These are phyloP conservation scores for Sarcophaga bullata DNA, from an alignment of 1,140 invertebrate genomes.

Conservation along the genomic window DNA sequence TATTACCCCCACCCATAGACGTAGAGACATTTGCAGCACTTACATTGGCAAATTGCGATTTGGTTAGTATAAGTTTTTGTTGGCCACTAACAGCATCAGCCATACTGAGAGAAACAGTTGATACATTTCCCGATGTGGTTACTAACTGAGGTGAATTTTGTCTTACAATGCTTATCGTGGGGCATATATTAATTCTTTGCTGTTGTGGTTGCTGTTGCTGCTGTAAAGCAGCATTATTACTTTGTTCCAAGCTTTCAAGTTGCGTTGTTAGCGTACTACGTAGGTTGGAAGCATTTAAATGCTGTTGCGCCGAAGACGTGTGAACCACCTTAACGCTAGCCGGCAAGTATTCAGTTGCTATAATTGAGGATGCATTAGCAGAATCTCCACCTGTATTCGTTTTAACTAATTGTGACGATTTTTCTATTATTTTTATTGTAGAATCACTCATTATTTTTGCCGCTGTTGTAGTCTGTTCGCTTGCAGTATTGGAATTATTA, in stretches of 20 bases:
- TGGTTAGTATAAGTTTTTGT: conserved; percentile 30
- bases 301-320: not conserved
- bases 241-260: not conserved
- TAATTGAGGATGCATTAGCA: not conserved
- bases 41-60: conserved; percentile 31
- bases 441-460: not conserved
- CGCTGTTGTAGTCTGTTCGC: not conserved
- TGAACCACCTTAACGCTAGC: conserved; percentile 20
- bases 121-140: conserved; percentile 41
- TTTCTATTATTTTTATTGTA: not conserved
- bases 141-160: conserved; percentile 42
- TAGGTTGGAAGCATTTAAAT: conserved; percentile 9
- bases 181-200: conserved; percentile 40
- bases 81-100: conserved; percentile 30
- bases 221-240: not conserved
- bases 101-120: conserved; percentile 38
- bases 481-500: not conserved
- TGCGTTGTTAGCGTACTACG: not conserved
- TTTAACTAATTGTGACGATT: not conserved
- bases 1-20: not conserved
- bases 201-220: conserved; percentile 24
- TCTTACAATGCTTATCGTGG: conserved; percentile 43
- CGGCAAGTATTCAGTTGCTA: conserved; percentile 16
- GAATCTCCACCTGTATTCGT: not conserved
- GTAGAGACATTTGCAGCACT: conserved; percentile 10